Evolutionary conservation across 1,140 invertebrate species (phyloP), one percentile per base, ranked within the genome.

Genomic region (Lanistes nyassanus): DNA sequence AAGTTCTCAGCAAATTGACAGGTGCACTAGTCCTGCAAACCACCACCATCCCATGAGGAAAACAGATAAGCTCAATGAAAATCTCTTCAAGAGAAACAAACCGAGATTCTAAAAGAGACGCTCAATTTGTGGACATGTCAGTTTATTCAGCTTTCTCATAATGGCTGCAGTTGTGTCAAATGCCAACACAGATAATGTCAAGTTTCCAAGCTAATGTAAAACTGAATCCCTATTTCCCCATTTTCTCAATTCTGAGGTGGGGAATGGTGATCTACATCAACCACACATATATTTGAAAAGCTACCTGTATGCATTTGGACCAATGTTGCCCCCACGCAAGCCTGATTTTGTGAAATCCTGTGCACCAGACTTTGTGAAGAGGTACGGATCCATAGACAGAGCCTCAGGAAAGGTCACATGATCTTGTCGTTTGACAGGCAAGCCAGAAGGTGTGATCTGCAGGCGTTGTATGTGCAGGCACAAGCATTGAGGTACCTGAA

Each of bases 381-480:
- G 93, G 80, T 88, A 91, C 11, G 84, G 82, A 93, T 94, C 91
- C 96, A 93, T 83, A 91, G 86, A 91, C 3, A 98, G 90, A 77
- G 93, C 91, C 90, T 97, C 95, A 9, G 95, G 94, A 90, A 97
- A 97, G 83, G 92, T 92, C 0, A 98, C 94, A 85, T 93, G 93
- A 88, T 98, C 96, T 80, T 93, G 92, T 60, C 96, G 91, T 90
- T 98, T 98, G 76, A 93, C 92, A 39, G 94, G 92, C 58, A 91
- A 84, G 13, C 94, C 95, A 76, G 93, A 92, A 64, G 92, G 89
- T 78, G 93, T 91, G 95, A 96, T 97, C 60, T 93, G 93, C 36
- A 95, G 96, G 76, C 96, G 92, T 56, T 94, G 93, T 82, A 98
- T 93, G 88, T 98, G 96, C 80, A 98, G 91, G 89, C 95, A 96